Evolutionary conservation across 2,113 vertebrate genomes (phyloP).

Genomic region (Coptodon bakossiorum): DNA sequence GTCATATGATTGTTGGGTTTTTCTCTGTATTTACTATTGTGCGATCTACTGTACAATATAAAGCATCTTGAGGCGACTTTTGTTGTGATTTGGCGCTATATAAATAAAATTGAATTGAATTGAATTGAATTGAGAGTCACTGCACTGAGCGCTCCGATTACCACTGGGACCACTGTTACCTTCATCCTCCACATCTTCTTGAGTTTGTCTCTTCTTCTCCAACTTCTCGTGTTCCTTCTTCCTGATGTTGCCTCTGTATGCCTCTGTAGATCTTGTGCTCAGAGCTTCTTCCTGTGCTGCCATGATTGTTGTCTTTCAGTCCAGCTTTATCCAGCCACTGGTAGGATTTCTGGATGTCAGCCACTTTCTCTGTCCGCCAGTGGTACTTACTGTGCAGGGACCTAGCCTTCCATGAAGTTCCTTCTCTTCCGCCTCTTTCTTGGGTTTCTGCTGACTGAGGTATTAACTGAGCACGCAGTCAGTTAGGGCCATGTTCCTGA

Average conservation of each 20-base stretch:
- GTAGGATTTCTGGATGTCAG: neutral
- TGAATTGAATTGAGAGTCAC: neutral
- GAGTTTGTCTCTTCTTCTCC: neutral
- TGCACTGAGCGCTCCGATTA: neutral
- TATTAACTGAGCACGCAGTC: neutral
- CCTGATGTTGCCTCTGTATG: neutral
- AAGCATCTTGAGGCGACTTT: no score
- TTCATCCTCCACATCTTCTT: neutral
- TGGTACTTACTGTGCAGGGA: neutral
- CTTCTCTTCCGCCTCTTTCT: neutral
- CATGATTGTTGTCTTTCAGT: neutral
- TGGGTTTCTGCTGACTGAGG: neutral
- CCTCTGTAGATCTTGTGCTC: neutral
- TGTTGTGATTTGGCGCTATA: no score
- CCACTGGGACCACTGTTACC: neutral
- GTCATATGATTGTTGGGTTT: no score
- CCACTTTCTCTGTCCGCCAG: no score
- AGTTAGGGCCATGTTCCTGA: neutral
- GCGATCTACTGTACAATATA: no score
- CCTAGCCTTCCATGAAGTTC: neutral
- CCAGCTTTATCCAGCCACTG: neutral
- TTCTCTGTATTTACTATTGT: no score
- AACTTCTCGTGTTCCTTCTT: neutral
- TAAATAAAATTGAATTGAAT: no score
- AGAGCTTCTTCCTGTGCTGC: neutral